A percentile compares a stretch with the other conserved stretches of the same genome.
These are phyloP conservation scores for Siniperca chuatsi DNA, from an alignment of 2,113 vertebrate genomes.

Conservation along the genomic window DNA sequence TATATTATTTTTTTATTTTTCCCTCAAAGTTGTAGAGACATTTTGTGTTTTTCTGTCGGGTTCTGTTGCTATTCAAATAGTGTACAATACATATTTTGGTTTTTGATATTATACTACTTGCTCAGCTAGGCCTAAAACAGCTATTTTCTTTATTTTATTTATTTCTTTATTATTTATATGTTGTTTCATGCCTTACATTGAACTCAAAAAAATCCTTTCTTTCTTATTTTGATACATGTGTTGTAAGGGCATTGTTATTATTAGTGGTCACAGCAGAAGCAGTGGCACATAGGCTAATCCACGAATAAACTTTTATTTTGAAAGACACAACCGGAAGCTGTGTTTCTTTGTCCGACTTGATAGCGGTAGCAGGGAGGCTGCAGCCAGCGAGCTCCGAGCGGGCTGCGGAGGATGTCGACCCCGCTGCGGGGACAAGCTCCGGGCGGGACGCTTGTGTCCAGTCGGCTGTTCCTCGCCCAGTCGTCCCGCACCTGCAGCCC, in stretches of 20 bases:
- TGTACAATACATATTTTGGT: neutral
- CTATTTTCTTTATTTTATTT: neutral
- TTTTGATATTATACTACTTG: too few species aligned
- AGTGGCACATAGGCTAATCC: too few species aligned
- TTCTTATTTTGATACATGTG: too few species aligned
- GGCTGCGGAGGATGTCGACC: conserved; percentile 79
- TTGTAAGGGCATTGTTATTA: neutral
- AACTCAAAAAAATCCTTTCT: too few species aligned
- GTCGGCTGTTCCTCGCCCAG: conserved; percentile 30
- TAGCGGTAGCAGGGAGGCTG: neutral
- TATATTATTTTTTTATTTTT: too few species aligned
- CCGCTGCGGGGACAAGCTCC: conserved; percentile 73
- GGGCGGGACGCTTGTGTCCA: conserved; percentile 69
- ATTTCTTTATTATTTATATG: neutral
- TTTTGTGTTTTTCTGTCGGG: neutral
- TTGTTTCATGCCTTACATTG: neutral
- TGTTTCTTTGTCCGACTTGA: neutral
- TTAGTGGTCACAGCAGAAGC: neutral
- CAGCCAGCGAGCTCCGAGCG: conserved; percentile 59
- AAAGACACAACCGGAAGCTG: conserved; percentile 27
- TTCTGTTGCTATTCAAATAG: neutral
- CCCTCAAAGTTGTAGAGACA: too few species aligned
- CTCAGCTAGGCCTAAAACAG: too few species aligned
- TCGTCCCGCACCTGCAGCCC: conserved; percentile 37
- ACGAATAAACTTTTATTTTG: conserved; percentile 47